These are phyloP conservation scores for Ceratina japonica DNA, from an alignment of 1,140 invertebrate genomes.

Conservation along the genomic window DNA sequence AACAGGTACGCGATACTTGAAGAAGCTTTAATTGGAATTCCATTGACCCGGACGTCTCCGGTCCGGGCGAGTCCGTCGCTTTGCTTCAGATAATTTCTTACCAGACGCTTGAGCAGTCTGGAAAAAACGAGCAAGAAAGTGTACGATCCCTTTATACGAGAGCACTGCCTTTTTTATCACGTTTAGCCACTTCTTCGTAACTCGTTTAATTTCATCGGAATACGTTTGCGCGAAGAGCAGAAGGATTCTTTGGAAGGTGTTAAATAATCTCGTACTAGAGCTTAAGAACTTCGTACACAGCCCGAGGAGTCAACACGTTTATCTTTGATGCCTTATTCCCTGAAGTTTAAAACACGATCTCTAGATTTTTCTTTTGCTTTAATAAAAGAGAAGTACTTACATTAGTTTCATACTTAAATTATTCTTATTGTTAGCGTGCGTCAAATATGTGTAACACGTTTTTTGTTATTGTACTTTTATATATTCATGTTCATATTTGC, in stretches of 20 bases:
- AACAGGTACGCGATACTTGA: conserved; percentile 33
- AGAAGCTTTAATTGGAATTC: conserved; percentile 57
- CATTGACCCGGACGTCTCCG: conserved; percentile 52
- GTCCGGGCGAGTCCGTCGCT: conserved; percentile 27
- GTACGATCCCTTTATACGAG: conserved; percentile 5
- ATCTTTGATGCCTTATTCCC: not conserved
- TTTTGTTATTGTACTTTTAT: too few species aligned
- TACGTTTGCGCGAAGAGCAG: not conserved
- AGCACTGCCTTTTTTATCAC: conserved; percentile 24
- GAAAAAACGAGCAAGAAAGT: not conserved
- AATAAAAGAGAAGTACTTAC: too few species aligned
- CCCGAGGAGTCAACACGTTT: not conserved
- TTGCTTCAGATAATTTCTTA: conserved; percentile 35
- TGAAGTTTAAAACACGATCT: not conserved
- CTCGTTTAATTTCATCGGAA: conserved; percentile 38
- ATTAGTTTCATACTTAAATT: too few species aligned
- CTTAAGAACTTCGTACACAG: not conserved
- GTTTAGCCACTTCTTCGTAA: conserved; percentile 37
- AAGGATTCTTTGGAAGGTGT: not conserved
- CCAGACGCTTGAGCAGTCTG: not conserved
- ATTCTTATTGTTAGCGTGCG: too few species aligned
- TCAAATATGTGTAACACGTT: too few species aligned
- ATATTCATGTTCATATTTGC: too few species aligned
- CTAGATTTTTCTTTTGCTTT: not conserved
- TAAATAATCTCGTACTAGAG: conserved; percentile 14